phyloP scores from a whole-genome alignment of 2,888 invertebrate genomes.

The Ametastegia equiseti region DNA sequence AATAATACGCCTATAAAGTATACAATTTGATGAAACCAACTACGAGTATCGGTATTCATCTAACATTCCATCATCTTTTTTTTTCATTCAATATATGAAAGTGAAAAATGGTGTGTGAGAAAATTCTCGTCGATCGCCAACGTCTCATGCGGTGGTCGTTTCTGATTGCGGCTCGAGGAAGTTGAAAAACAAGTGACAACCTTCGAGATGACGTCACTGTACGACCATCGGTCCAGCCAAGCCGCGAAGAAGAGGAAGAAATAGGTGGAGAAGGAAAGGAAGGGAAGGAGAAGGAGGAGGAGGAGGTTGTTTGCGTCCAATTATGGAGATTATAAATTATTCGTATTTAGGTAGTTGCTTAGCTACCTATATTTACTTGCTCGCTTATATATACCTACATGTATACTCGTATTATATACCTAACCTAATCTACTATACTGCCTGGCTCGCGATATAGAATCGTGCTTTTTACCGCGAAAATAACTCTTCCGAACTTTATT shows the following conservation, averaged over 20 bases:
- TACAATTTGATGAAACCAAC: no score
- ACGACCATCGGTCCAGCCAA: background rate
- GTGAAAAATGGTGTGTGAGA: background rate
- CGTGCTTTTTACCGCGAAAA: no score
- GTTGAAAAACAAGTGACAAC: constrained; percentile 43
- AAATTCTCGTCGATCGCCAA: background rate
- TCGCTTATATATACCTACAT: background rate
- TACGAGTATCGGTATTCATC: no score
- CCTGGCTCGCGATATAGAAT: no score
- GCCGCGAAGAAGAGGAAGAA: no score
- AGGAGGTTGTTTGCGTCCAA: constrained; percentile 35
- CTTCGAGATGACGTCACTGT: constrained; percentile 30
- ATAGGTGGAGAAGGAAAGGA: background rate
- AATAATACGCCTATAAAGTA: no score
- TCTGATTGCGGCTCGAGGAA: background rate
- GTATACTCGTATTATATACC: no score
- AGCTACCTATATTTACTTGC: background rate
- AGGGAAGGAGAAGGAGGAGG: no score
- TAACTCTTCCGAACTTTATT: no score
- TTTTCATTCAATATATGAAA: no score
- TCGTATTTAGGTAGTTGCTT: constrained; percentile 26
- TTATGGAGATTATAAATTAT: constrained; percentile 45
- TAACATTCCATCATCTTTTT: no score
- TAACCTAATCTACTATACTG: no score
- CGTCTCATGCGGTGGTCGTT: background rate